Percentiles rank a stretch among this genome's conserved stretches.
These are phyloP conservation scores for Anhinga rufa DNA, from an alignment of 2,113 vertebrate genomes.

Conservation along the genomic window DNA sequence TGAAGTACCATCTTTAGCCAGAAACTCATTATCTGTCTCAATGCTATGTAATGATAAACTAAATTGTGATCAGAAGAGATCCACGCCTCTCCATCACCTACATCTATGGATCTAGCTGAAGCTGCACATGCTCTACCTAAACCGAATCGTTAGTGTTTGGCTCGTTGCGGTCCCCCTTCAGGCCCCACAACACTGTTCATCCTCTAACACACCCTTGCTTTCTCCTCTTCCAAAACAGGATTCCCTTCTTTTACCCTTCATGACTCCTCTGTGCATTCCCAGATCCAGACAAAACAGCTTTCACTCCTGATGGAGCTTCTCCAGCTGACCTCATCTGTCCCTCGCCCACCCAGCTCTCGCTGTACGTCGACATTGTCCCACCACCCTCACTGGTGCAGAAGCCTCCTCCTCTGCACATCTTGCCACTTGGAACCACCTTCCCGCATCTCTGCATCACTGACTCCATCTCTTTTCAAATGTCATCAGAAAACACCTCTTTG, in stretches of 20 bases:
- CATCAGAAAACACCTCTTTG: not conserved
- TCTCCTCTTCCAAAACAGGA: not conserved
- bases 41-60: fast-evolving
- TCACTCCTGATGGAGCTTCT: not conserved
- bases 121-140: not conserved
- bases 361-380: not conserved
- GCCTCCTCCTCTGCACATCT: not conserved
- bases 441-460: not conserved
- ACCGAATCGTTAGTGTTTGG: fast-evolving
- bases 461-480: not conserved
- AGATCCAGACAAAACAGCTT: not conserved
- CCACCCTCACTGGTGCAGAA: not conserved
- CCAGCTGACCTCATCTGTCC: conserved; percentile 19
- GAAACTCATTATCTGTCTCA: not conserved
- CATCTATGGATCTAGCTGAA: not conserved
- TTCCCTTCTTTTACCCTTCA: not conserved
- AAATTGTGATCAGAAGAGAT: not conserved
- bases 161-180: fast-evolving
- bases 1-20: not conserved
- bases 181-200: not conserved
- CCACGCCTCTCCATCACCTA: not conserved
- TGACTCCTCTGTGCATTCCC: not conserved
- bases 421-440: not conserved
- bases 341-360: not conserved
- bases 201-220: not conserved